Percentiles rank a stretch among this genome's conserved stretches.
phyloP scores from a whole-genome alignment of 2,113 vertebrate genomes.

The Dunckerocampus dactyliophorus region DNA sequence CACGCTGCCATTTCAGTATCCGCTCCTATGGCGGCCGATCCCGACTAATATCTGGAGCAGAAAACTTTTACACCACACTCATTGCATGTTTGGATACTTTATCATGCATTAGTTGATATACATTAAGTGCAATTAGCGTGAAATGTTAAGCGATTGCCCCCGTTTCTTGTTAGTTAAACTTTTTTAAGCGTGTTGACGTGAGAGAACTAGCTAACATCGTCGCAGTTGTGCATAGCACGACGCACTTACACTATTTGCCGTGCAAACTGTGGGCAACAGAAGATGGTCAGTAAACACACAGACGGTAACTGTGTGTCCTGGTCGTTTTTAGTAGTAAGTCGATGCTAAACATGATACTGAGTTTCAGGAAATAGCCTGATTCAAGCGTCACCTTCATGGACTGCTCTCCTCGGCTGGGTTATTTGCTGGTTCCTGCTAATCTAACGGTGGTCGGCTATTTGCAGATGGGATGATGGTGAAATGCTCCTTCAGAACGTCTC shows the following conservation, averaged over 20 bases:
- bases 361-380: conserved; percentile 12
- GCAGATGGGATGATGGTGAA: not conserved
- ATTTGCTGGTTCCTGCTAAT: conserved; percentile 31
- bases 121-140: too few relatives aligned
- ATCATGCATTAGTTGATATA: not conserved
- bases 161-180: not conserved
- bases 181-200: not conserved
- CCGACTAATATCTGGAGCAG: conserved; percentile 48
- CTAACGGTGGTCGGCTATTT: not conserved
- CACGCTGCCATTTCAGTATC: conserved; percentile 47
- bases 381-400: conserved; percentile 22
- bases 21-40: conserved; percentile 36
- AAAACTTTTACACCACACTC: conserved; percentile 49
- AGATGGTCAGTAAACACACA: not conserved
- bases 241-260: not conserved
- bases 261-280: not conserved
- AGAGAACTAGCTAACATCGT: not conserved
- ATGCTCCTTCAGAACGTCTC: not conserved
- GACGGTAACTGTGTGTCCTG: not conserved
- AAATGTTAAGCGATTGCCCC: not conserved
- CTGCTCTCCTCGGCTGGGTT: conserved; percentile 13
- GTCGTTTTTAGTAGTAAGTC: not conserved
- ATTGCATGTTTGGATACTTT: not conserved
- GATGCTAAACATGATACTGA: not conserved
- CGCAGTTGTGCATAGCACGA: not conserved